Evolutionary conservation across 2,113 vertebrate species (phyloP).

Genomic region (Spermophilus dauricus): DNA sequence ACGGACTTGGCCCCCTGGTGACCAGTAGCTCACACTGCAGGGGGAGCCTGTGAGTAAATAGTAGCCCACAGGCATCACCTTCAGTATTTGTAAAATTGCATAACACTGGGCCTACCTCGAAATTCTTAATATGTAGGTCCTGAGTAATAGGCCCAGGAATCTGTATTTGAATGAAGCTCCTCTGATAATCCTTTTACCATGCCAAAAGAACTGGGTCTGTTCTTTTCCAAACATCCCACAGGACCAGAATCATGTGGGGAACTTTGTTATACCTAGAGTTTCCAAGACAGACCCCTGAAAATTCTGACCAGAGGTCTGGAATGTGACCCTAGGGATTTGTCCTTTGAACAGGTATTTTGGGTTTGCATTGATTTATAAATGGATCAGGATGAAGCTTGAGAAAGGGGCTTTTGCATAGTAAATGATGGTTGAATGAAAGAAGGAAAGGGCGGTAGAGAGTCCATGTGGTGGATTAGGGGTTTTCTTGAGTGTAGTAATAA

Average conservation of each 20-base stretch:
- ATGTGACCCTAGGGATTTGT: not conserved
- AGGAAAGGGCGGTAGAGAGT: not conserved
- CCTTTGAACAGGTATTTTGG: not conserved
- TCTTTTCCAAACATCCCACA: not conserved
- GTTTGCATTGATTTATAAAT: not conserved
- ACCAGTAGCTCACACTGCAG: not conserved
- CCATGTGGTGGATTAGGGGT: not conserved
- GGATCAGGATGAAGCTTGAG: not conserved
- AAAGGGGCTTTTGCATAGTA: not conserved
- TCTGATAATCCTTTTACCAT: not conserved
- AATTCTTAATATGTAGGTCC: not conserved
- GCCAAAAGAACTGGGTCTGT: not conserved
- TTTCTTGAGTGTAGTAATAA: not conserved
- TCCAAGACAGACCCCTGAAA: not conserved
- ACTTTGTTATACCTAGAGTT: not conserved
- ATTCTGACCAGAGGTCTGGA: not conserved
- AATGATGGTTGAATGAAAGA: not conserved
- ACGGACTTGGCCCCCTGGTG: not conserved
- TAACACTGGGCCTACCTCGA: not conserved
- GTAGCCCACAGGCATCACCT: not conserved
- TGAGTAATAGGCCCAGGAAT: not conserved
- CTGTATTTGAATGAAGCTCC: conserved; percentile 3
- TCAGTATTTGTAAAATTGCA: not conserved
- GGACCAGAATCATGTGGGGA: not conserved
- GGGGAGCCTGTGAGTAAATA: not conserved